These are phyloP conservation scores for Myiagra hebetior DNA, from an alignment of 2,113 vertebrate genomes.

Conservation along the genomic window DNA sequence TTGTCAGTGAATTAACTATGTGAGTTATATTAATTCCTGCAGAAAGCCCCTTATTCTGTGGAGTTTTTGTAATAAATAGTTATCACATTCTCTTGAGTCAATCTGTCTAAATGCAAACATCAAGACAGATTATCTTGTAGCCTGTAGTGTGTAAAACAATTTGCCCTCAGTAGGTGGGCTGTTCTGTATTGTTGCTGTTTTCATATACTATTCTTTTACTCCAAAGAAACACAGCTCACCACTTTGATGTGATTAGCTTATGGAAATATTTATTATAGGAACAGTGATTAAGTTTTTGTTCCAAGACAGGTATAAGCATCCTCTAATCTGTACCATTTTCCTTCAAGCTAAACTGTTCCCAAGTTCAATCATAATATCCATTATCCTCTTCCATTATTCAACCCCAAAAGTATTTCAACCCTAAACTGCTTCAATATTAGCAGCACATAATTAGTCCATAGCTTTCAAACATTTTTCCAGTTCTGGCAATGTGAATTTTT, in stretches of 20 bases:
- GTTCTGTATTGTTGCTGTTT: not conserved
- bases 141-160: not conserved
- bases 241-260: not conserved
- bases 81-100: not conserved
- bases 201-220: not conserved
- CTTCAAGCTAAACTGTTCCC: not conserved
- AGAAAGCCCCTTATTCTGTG: not conserved
- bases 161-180: not conserved
- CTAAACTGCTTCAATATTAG: not conserved
- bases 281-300: not conserved
- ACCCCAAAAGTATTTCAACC: not conserved
- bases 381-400: not conserved
- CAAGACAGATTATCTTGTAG: not conserved
- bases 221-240: not conserved
- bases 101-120: not conserved
- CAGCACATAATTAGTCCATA: not conserved
- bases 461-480: not conserved
- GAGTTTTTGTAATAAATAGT: not conserved
- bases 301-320: not conserved
- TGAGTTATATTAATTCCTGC: not conserved
- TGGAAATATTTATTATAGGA: not conserved
- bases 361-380: not conserved
- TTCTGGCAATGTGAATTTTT: not conserved
- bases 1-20: not conserved
- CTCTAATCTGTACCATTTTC: not conserved